phyloP scores from a whole-genome alignment of 2,113 vertebrate genomes.

The Seriola quinqueradiata region DNA sequence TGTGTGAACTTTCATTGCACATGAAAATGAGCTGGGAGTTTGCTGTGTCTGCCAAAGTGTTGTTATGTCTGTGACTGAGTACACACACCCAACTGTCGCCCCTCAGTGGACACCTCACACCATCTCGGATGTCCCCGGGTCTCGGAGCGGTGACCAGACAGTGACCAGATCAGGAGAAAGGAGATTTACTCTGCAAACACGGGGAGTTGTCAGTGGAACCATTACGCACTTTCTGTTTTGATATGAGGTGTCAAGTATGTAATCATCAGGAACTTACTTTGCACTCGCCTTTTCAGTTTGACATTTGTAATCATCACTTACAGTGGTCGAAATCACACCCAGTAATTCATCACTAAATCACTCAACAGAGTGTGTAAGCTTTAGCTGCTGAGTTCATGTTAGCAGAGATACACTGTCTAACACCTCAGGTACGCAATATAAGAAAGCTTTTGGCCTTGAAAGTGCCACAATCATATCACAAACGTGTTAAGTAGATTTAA shows the following conservation, averaged over 20 bases:
- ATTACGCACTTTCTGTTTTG: constrained; percentile 68
- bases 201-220: constrained; percentile 42
- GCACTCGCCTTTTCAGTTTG: constrained; percentile 55
- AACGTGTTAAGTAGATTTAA: constrained; percentile 14
- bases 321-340: constrained; percentile 49
- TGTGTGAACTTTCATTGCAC: constrained; percentile 46
- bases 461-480: constrained; percentile 10
- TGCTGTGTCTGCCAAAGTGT: constrained; percentile 52
- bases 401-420: not conserved
- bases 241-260: constrained; percentile 62
- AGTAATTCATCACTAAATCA: constrained; percentile 45
- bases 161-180: constrained; percentile 27
- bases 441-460: not conserved
- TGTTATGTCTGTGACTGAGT: constrained; percentile 78
- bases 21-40: constrained; percentile 59
- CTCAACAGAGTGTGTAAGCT: constrained; percentile 36
- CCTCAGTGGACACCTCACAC: constrained; percentile 59
- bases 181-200: constrained; percentile 50
- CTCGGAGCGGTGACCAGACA: constrained; percentile 30
- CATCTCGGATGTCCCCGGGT: constrained; percentile 48
- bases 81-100: constrained; percentile 68
- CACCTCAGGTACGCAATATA: not conserved
- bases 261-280: constrained; percentile 58
- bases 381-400: constrained; percentile 11
- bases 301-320: constrained; percentile 43